Percentiles rank a stretch among this genome's conserved stretches.
Conservation (phyloP, 2,888 invertebrate species). For the Cerastis rubricosa region DNA sequence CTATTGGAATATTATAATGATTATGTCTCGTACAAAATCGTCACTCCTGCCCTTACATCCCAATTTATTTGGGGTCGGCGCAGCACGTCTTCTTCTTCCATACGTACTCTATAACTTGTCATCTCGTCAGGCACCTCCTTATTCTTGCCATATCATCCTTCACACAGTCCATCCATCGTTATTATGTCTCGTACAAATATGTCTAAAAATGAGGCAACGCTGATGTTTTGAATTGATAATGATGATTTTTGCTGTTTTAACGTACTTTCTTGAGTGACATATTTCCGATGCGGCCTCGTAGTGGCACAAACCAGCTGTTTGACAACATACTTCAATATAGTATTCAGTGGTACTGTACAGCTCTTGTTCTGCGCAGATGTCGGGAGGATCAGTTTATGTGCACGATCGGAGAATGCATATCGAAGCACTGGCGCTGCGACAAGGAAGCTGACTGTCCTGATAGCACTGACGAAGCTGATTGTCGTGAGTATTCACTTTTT, state of each 20-base stretch:
- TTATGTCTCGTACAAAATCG: background rate
- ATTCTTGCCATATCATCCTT: too few species aligned
- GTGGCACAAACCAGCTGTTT: background rate
- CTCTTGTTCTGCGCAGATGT: constrained; percentile 87
- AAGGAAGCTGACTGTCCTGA: constrained; percentile 94
- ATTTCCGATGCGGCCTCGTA: background rate
- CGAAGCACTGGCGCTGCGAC: constrained; percentile 94
- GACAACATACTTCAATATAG: background rate
- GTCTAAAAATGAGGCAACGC: background rate
- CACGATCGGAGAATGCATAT: constrained; percentile 93
- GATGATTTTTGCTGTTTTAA: background rate
- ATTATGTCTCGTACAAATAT: background rate
- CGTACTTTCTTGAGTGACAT: background rate
- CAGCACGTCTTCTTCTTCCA: too few species aligned
- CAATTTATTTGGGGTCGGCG: too few species aligned
- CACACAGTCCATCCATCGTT: too few species aligned
- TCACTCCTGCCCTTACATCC: too few species aligned
- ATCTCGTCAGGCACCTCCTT: too few species aligned
- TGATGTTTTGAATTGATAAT: background rate
- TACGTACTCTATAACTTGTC: too few species aligned
- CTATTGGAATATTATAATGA: background rate
- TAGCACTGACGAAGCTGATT: constrained; percentile 93
- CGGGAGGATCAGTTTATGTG: constrained; percentile 94
- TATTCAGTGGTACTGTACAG: constrained; percentile 18
- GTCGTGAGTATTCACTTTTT: constrained; percentile 87